Evolutionary conservation across 1,140 invertebrate species (phyloP), one percentile per base, ranked within the genome.

Genomic region (Melitaea cinxia): DNA sequence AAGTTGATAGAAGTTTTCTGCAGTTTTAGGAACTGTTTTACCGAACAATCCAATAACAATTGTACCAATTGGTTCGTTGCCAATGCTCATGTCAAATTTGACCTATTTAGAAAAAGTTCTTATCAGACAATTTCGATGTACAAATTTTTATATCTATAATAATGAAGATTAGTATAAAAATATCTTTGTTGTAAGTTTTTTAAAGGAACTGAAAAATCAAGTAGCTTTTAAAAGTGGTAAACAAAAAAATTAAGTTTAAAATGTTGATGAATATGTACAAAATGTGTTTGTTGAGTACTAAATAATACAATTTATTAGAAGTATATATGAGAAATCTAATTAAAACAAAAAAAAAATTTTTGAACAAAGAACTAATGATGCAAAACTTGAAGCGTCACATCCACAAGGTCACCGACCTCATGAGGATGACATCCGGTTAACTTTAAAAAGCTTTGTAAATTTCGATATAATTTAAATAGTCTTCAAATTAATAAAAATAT

Each of bases 11-110:
- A 99, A 99, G 90, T 99, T 99, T 68, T 95, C 91, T 0, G 93
- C 97, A 4, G 99, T 99, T 90, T 97, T 98, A 10, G 98, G 98
- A 0, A 99, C 98, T 54, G 97, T 99, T 85, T 97, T 97, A 19
- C 99, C 98, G 84, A 96, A 96, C 0, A 99, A 92, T 33, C 98
- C 99, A 87, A 99, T 98, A 62, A 95, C 96, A 76, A 99, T 93
- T 49, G 94, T 92, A 49, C 97, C 98, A 28, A 91, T 91, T 15
- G 91, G 63, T 76, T 96, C 93, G 45, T 93, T 96, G 10, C 97
- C 98, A 80, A 99, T 96, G 72, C 92, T 93, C 9, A 99, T 97
- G 73, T 98, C 96, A 92, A 99, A 99, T 91, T 93, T 97, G 30
- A 99, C 98, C 97, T 99, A 83, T 47, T 14, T 0, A 42, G 1